Conservation (phyloP, 2,797 vertebrate genomes). For the Tarsius wallacei region DNA sequence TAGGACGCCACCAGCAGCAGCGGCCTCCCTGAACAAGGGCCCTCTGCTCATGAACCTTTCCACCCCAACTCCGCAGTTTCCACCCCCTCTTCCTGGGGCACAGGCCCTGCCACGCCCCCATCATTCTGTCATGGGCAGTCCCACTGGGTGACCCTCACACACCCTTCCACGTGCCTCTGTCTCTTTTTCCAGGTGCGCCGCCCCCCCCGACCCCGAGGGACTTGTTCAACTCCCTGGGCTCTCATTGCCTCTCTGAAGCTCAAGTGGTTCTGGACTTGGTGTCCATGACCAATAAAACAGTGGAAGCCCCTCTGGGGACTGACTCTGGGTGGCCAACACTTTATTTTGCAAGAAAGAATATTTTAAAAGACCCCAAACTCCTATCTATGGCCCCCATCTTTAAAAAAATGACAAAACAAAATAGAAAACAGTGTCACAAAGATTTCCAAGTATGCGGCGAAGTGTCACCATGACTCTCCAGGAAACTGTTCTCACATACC, state of each 20-base stretch:
- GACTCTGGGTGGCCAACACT: neutral
- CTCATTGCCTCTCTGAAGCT: too few species aligned
- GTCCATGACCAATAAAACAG: neutral
- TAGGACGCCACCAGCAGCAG: neutral
- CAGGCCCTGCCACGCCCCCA: neutral
- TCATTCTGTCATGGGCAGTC: fast-evolving
- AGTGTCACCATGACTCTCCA: neutral
- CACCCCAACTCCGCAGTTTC: neutral
- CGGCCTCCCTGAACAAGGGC: neutral
- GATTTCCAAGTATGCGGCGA: neutral
- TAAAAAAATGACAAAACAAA: neutral
- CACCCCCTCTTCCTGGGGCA: neutral
- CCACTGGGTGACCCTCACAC: neutral
- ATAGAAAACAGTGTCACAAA: neutral
- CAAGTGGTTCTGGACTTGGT: neutral
- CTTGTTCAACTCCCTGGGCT: neutral
- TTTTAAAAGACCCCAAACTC: neutral
- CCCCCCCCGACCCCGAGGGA: too few species aligned
- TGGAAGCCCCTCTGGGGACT: neutral
- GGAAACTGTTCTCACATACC: neutral
- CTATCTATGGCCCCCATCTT: neutral
- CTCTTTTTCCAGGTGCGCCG: neutral
- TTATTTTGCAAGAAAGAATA: neutral
- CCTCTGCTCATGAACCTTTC: neutral
- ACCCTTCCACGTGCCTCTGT: too few species aligned